Base-by-base conservation (phyloP, 2,113 vertebrate genomes). In the Dicaeum eximium region DNA sequence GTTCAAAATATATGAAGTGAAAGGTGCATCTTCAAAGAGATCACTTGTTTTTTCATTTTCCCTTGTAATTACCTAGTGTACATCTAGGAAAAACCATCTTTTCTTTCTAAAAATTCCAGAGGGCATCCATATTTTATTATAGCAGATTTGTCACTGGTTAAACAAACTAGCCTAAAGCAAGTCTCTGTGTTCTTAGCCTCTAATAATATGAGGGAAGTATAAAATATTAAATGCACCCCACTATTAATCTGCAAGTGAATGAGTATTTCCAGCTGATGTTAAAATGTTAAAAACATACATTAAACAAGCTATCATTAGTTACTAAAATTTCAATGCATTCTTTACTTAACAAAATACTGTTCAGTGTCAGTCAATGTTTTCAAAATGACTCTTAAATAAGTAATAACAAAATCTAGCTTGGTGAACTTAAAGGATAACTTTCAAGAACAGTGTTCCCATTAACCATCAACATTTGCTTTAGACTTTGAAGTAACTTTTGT, bases 61-160 rank as follows among this genome's bases (percentile, higher is more conserved):
- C 57, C 48, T 90, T n/a, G 33, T 74, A 75, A 21, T 86, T 80
- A 80, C 42, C 45, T 56, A 65, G 25, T 38, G 22, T 83, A 65
- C 27, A 62, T 81, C 8, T 69, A 65, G 51, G 80, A 92, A 93
- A 95, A 93, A 44, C 1, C 14, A 72, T 61, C 7, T 88, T 45
- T 38, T 50, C 22, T 53, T 25, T 20, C 35, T 81, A 88, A 94
- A 86, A 51, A 30, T 87, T 93, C 24, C 13, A 58, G 40, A 80
- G 37, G 45, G 62, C 50, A 40, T 81, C 13, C 20, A 75, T 93
- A 93, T 91, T 97, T 95, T 92, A 95, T 78, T 57, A 38, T 21
- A 86, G 42, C 16, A 74, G n/a, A 86, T 90, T 84, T 81, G 37
- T 91, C 56, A 50, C 45, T 62, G 33, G 35, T 77, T 87, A 95